These are phyloP conservation scores for Aramus guarauna DNA, from an alignment of 2,113 vertebrate genomes.

Conservation along the genomic window DNA sequence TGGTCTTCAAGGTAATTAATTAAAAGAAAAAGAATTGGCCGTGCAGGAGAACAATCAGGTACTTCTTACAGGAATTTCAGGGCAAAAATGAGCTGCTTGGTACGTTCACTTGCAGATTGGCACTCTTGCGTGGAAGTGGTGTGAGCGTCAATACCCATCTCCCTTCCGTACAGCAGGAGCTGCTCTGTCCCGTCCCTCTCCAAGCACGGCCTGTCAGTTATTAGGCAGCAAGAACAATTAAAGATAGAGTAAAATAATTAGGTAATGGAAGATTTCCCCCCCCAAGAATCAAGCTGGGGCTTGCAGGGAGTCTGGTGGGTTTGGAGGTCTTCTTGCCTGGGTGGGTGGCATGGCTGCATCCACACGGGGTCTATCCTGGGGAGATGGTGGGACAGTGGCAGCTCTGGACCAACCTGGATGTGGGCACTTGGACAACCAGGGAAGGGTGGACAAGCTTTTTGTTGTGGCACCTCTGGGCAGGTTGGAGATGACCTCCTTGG, in stretches of 20 bases:
- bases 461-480: too few species aligned
- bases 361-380: fast-evolving
- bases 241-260: not conserved
- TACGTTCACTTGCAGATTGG: too few species aligned
- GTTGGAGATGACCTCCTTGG: not conserved
- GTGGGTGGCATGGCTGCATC: not conserved
- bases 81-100: not conserved
- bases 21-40: not conserved
- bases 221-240: not conserved
- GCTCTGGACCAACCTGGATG: not conserved
- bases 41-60: not conserved
- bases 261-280: too few species aligned
- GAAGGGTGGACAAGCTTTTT: not conserved
- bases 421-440: too few species aligned
- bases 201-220: too few species aligned
- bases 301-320: not conserved
- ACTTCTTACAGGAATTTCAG: not conserved
- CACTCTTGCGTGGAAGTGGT: fast-evolving
- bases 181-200: not conserved
- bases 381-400: not conserved
- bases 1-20: not conserved
- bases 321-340: not conserved
- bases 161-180: not conserved
- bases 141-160: not conserved
- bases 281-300: not conserved